Percentiles rank a stretch among this genome's conserved stretches.
Evolutionary conservation across 2,888 invertebrate genomes (phyloP).

Genomic region (Flexamia atlantica): DNA sequence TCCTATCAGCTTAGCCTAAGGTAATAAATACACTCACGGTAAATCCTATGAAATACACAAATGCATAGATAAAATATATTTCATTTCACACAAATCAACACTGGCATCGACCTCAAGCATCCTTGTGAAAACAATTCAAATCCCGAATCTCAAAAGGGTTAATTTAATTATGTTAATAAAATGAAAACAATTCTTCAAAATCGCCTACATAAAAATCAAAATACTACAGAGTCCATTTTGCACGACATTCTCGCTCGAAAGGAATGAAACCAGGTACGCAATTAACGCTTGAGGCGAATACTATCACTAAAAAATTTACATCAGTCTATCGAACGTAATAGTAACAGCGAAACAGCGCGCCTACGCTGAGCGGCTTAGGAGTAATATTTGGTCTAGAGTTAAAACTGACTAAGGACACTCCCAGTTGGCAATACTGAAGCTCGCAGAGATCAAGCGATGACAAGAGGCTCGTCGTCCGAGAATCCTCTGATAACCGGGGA

Average conservation of each 20-base stretch:
- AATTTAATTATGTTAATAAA: not conserved
- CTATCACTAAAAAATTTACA: conserved; percentile 29
- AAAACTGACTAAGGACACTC: conserved; percentile 36
- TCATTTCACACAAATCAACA: not conserved
- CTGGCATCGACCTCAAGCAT: conserved; percentile 1
- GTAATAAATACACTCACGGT: conserved; percentile 25
- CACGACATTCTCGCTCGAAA: conserved; percentile 4
- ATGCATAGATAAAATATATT: conserved; percentile 37
- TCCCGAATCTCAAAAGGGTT: not conserved
- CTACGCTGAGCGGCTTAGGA: not conserved
- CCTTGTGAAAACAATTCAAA: not conserved
- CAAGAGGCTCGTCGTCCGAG: conserved; percentile 95
- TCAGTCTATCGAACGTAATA: conserved; percentile 40
- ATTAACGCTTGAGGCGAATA: conserved; percentile 39
- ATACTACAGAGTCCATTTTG: not conserved
- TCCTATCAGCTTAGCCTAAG: conserved; percentile 32
- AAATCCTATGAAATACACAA: conserved; percentile 31
- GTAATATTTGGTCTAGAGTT: conserved; percentile 37
- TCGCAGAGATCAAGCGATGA: conserved; percentile 84
- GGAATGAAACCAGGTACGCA: conserved; percentile 43
- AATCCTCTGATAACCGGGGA: conserved; percentile 94
- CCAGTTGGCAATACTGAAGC: conserved; percentile 31
- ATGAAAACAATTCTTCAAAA: not conserved
- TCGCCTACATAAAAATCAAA: not conserved
- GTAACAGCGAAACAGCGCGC: conserved; percentile 14